Percentiles rank a stretch among this genome's conserved stretches.
Conservation (phyloP, 2,797 vertebrate species). For the Argentina silus region DNA sequence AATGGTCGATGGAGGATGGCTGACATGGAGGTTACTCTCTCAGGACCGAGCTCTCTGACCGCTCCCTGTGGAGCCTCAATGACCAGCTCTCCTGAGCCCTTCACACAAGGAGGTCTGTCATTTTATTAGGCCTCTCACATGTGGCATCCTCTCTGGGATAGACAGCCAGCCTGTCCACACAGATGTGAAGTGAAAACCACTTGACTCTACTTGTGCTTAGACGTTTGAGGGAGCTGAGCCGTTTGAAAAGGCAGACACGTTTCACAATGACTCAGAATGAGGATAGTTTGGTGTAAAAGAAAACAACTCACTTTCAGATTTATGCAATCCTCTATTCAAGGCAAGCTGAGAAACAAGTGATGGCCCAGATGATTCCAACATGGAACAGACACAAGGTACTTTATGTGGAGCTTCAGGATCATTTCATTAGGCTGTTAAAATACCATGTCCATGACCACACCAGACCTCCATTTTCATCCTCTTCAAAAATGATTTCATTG, state of each 20-base stretch:
- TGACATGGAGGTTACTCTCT: conserved; percentile 47
- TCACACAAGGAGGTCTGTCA: background rate
- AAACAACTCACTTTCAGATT: background rate
- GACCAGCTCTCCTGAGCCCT: conserved; percentile 30
- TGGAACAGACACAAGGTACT: background rate
- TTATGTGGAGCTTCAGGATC: background rate
- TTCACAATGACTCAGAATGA: background rate
- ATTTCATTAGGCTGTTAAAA: conserved; percentile 18
- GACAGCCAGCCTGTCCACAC: background rate
- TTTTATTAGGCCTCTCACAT: background rate
- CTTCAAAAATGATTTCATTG: background rate
- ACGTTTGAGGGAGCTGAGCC: background rate
- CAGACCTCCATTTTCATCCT: background rate
- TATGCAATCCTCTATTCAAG: background rate
- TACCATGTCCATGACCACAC: conserved; percentile 8
- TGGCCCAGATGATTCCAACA: background rate
- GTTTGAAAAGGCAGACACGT: background rate
- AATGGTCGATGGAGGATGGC: conserved; percentile 51
- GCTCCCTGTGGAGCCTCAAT: conserved; percentile 50
- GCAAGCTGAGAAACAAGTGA: background rate
- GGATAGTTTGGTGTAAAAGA: background rate
- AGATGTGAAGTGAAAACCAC: background rate
- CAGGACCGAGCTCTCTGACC: conserved; percentile 43
- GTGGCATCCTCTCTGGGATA: background rate
- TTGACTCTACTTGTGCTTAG: background rate